A percentile compares a stretch with the other conserved stretches of the same genome.
phyloP scores from a whole-genome alignment of 2,797 vertebrate genomes.

The Gymnocypris eckloni region DNA sequence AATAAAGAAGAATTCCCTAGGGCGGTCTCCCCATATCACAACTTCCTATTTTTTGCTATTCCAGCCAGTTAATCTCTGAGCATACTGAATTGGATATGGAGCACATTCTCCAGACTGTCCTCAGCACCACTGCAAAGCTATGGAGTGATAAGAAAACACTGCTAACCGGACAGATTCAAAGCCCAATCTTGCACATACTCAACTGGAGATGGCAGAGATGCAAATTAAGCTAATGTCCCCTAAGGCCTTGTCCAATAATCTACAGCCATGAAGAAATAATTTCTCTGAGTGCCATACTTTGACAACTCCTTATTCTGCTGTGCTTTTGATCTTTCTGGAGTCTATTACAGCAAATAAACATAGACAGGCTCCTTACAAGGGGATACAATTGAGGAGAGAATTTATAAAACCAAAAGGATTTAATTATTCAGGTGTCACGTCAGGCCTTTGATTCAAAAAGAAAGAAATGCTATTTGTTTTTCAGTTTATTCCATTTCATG shows the following conservation, averaged over 20 bases:
- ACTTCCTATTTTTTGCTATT: conserved; percentile 24
- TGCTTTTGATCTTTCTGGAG: conserved; percentile 42
- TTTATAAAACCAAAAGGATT: conserved; percentile 18
- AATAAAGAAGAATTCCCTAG: conserved; percentile 34
- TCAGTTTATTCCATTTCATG: background rate
- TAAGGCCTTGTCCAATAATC: conserved; percentile 31
- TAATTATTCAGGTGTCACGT: conserved; percentile 7
- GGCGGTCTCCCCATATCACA: conserved; percentile 26
- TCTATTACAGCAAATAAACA: conserved; percentile 52
- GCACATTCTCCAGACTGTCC: conserved; percentile 29
- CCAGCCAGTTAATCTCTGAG: conserved; percentile 20
- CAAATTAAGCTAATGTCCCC: conserved; percentile 35
- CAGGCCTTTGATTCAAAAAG: background rate
- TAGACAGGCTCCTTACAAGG: conserved; percentile 9
- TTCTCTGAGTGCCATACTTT: conserved; percentile 29
- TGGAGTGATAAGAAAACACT: conserved; percentile 22
- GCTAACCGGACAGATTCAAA: conserved; percentile 8
- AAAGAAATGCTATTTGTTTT: conserved; percentile 22
- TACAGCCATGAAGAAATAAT: conserved; percentile 39
- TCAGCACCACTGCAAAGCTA: conserved; percentile 6
- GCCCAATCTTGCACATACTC: conserved; percentile 9
- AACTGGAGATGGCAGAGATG: conserved; percentile 29
- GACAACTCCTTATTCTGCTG: conserved; percentile 21
- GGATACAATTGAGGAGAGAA: background rate
- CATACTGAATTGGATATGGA: conserved; percentile 35